phyloP scores from a whole-genome alignment of 2,797 vertebrate genomes.

The Linurgus olivaceus region DNA sequence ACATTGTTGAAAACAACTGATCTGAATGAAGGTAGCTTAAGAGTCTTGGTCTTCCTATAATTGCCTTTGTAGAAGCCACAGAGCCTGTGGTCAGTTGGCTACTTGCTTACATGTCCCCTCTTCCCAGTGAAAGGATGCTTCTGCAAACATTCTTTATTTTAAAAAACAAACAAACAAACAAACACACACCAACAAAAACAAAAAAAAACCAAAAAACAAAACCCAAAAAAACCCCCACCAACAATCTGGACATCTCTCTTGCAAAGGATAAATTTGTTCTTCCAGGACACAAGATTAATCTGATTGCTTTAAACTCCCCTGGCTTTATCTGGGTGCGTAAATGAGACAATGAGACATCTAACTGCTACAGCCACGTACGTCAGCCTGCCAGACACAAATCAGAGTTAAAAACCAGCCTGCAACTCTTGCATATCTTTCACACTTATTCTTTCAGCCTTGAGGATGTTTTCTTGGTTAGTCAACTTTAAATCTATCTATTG shows the following conservation, averaged over 20 bases:
- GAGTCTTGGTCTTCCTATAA: background rate
- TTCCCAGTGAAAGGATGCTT: background rate
- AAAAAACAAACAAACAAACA: background rate
- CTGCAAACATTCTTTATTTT: background rate
- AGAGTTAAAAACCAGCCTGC: background rate
- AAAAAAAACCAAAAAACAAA: background rate
- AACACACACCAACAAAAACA: too few relatives aligned
- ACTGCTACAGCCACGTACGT: background rate
- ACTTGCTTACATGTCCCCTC: background rate
- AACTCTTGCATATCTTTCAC: background rate
- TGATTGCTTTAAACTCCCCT: slow-evolving; percentile 8
- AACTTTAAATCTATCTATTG: slow-evolving; percentile 46
- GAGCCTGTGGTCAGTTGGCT: background rate
- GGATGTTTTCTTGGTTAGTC: slow-evolving; percentile 56
- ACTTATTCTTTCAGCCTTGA: slow-evolving; percentile 9
- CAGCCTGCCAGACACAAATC: background rate
- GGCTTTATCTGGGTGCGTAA: background rate
- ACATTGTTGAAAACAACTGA: background rate
- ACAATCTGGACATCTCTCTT: background rate
- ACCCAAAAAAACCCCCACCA: background rate
- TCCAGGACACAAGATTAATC: background rate
- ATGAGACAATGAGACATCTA: background rate
- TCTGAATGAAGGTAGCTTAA: background rate
- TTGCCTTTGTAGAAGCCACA: background rate
- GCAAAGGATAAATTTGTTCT: background rate